Base-by-base conservation (phyloP, 2,113 vertebrate genomes). In the Meriones unguiculatus region DNA sequence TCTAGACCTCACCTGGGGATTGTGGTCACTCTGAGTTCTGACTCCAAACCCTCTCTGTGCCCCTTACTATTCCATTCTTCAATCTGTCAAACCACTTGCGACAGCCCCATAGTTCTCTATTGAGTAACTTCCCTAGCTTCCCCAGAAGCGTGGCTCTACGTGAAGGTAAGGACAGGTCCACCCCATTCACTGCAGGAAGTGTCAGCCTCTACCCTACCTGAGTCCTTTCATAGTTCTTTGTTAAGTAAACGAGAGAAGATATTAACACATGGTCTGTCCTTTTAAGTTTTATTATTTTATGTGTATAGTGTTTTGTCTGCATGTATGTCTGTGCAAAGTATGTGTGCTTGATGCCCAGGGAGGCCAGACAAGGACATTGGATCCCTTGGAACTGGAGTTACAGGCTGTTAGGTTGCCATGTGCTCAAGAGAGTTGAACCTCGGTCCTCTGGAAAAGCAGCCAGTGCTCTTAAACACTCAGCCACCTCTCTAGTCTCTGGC, bases 171-270 rank as follows among this genome's bases (percentile, higher is more conserved):
- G 75, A 46, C 8, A 35, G 67, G 50, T 38, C 7, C 46, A 77
- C 24, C 14, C 32, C 59, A 15, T 77, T 76, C 50, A 76, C 35
- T 38, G 70, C 12, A 89, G 69, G 28, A 32, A 80, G 41, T 15
- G 25, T 35, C 24, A 73, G 67, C 24, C 41, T 67, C 41, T 38
- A 95, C 77, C n/a, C 77, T 64, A 5, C n/a, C 69, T 18, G 22
- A 54, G 15, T 17, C n/a, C 24, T 9, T 95, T 67, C 73, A 7
- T 76, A 76, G 22, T 32, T 72, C 32, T 81, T 59, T 24, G 69
- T 75, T 87, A 81, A 82, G 93, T 54, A 78, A 80, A 84, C 41
- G 38, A 89, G 88, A 52, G 50, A 92, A 77, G 38, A 75, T 90
- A 87, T 87, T 75, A 38, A 85, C 11, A 24, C 2, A 15, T 62